Evolutionary conservation across 2,888 invertebrate genomes (phyloP).

Genomic region (Dendrolimus pini): DNA sequence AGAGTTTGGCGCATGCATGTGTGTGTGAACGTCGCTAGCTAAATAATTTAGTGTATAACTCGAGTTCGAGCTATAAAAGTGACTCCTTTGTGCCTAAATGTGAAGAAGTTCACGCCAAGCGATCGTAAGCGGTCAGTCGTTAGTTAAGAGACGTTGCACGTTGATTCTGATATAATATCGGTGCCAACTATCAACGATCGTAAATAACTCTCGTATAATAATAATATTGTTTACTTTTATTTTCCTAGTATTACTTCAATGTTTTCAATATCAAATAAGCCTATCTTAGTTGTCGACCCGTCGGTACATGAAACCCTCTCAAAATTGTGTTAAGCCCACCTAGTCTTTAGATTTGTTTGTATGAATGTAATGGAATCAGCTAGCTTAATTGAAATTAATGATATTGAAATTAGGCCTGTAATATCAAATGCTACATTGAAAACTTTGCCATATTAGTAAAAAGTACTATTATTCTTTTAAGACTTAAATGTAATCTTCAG

Average conservation of each 20-base stretch:
- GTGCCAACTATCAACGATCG: constrained; percentile 36
- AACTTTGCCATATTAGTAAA: constrained; percentile 76
- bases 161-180: constrained; percentile 16
- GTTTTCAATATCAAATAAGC: not conserved
- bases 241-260: constrained; percentile 4
- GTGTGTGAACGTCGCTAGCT: constrained; percentile 50
- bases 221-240: not conserved
- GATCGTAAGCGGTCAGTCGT: constrained; percentile 8
- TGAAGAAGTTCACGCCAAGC: not conserved
- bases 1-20: constrained; percentile 1
- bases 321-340: constrained; percentile 68
- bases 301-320: constrained; percentile 31
- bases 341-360: constrained; percentile 64
- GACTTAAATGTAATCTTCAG: constrained; percentile 62
- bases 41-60: constrained; percentile 34
- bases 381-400: constrained; percentile 45
- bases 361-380: constrained; percentile 51
- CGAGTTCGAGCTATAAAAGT: constrained; percentile 11
- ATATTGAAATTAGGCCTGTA: constrained; percentile 56
- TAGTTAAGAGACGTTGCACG: constrained; percentile 2
- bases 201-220: not conserved
- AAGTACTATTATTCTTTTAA: constrained; percentile 69
- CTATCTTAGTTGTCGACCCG: constrained; percentile 5
- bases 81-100: not conserved
- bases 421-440: constrained; percentile 71